phyloP scores from a whole-genome alignment of 2,888 invertebrate species.

The Aspidapion aeneum region DNA sequence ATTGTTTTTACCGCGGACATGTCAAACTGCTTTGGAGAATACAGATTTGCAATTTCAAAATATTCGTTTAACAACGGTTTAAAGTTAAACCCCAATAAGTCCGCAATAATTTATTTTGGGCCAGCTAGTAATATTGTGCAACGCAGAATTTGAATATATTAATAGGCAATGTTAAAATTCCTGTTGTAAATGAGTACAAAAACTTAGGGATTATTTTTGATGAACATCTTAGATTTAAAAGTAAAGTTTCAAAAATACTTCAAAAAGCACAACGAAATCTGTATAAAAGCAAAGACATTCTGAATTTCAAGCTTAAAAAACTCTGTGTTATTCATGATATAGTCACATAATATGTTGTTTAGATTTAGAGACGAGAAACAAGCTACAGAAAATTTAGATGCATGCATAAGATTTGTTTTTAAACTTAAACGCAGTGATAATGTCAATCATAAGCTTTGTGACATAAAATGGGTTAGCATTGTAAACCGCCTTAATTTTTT shows the following conservation, averaged over 20 bases:
- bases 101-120: not conserved
- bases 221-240: not conserved
- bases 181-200: not conserved
- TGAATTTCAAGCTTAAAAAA: not conserved
- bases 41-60: not conserved
- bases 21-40: not conserved
- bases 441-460: too few species aligned
- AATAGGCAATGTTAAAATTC: not conserved
- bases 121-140: not conserved
- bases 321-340: too few species aligned
- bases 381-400: too few species aligned
- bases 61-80: not conserved
- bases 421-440: too few species aligned
- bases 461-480: too few species aligned
- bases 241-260: not conserved
- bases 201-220: not conserved
- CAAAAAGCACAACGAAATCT: not conserved
- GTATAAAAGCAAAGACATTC: not conserved
- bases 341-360: too few species aligned
- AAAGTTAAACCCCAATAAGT: not conserved
- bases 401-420: too few species aligned
- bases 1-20: not conserved
- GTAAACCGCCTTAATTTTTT: too few species aligned
- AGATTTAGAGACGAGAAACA: too few species aligned
- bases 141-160: not conserved